Percentiles rank a stretch among this genome's conserved stretches.
These are phyloP conservation scores for Hypsibius dujardini DNA, from an alignment of 1,140 invertebrate species.

Conservation along the genomic window DNA sequence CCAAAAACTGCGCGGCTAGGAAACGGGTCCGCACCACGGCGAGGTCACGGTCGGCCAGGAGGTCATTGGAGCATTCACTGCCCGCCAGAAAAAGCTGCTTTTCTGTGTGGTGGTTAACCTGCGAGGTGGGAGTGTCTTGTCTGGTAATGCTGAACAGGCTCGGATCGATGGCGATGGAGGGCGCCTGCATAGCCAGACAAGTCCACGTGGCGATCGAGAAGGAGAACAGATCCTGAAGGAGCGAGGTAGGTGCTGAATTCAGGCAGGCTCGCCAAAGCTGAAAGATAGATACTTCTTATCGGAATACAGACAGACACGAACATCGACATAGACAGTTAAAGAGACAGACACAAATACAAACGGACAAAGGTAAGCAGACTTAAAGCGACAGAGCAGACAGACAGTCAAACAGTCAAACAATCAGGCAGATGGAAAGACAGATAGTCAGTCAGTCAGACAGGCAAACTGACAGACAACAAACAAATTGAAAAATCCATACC, in stretches of 20 bases:
- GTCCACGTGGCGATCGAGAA: slow-evolving; percentile 75
- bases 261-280: slow-evolving; percentile 63
- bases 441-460: no score
- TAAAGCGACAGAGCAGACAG: slow-evolving; percentile 18
- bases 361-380: slow-evolving; percentile 18
- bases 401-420: slow-evolving; percentile 20
- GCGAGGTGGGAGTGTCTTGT: no score
- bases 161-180: slow-evolving; percentile 58
- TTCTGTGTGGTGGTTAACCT: background rate
- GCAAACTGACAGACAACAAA: background rate
- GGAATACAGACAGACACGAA: no score
- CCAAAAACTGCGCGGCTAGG: slow-evolving; percentile 27
- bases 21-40: slow-evolving; percentile 28
- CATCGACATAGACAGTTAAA: no score
- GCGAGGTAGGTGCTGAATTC: slow-evolving; percentile 46
- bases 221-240: slow-evolving; percentile 57
- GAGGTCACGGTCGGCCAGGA: slow-evolving; percentile 25
- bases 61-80: slow-evolving; percentile 23
- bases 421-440: no score
- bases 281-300: slow-evolving; percentile 15
- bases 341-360: background rate
- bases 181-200: slow-evolving; percentile 84
- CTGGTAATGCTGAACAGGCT: slow-evolving; percentile 38
- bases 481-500: slow-evolving; percentile 27
- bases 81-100: slow-evolving; percentile 22